Percentiles rank a stretch among this genome's conserved stretches.
These are phyloP conservation scores for Zoanthus sociatus DNA, from an alignment of 92 coral and sea anemone species.

Conservation along the genomic window DNA sequence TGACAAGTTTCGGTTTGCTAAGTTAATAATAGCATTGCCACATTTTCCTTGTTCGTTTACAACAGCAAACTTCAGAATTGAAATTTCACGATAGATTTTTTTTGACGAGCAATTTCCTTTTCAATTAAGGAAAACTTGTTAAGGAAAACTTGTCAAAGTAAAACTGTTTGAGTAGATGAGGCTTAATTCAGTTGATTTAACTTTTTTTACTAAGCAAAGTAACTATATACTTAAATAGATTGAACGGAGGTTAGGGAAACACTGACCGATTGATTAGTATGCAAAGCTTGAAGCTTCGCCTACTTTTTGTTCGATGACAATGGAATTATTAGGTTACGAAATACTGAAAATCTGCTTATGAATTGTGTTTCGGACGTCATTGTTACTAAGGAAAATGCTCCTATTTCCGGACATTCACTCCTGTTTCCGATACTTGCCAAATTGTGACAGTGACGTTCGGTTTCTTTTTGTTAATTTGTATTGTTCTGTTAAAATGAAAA, in stretches of 20 bases:
- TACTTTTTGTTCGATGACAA: background rate
- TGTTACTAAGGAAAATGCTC: slow-evolving; percentile 1
- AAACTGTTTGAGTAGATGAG: too few species aligned
- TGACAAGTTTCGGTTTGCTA: too few species aligned
- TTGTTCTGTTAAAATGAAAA: too few species aligned
- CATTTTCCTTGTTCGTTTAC: too few species aligned
- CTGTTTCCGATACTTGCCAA: slow-evolving; percentile 9
- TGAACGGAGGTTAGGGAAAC: background rate
- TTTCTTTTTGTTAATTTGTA: background rate
- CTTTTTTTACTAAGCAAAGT: background rate
- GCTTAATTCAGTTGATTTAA: too few species aligned
- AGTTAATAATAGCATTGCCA: too few species aligned
- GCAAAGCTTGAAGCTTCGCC: background rate
- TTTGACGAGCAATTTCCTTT: too few species aligned
- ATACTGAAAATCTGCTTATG: background rate
- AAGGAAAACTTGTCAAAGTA: too few species aligned
- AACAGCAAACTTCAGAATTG: too few species aligned
- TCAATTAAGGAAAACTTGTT: too few species aligned
- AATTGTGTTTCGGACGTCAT: slow-evolving; percentile 22
- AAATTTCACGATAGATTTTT: too few species aligned
- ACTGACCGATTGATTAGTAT: background rate
- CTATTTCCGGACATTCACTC: slow-evolving; percentile 24
- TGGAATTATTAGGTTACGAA: background rate
- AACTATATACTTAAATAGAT: background rate
- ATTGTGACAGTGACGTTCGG: background rate